phyloP scores from a whole-genome alignment of 2,113 vertebrate genomes.

The Psittacara wagleri region DNA sequence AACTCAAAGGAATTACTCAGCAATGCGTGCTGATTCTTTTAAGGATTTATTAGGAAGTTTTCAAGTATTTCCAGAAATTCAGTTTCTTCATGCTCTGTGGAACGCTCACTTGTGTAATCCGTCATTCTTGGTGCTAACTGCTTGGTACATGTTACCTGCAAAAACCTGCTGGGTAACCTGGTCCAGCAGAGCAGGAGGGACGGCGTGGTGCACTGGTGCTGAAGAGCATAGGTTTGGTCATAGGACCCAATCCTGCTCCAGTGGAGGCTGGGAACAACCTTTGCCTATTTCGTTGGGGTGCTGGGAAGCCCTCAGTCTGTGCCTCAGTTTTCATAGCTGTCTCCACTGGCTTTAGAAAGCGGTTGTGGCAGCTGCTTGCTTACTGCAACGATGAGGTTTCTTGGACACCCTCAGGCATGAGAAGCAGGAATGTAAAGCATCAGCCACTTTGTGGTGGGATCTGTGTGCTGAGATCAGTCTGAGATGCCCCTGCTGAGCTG shows the following conservation, averaged over 20 bases:
- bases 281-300: neutral
- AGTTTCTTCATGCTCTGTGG: neutral
- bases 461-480: neutral
- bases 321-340: neutral
- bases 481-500: neutral
- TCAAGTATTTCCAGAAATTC: neutral
- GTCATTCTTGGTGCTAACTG: neutral
- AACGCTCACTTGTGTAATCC: neutral
- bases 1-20: neutral
- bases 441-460: neutral
- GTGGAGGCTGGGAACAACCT: neutral
- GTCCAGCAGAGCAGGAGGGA: rapidly evolving
- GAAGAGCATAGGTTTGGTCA: neutral
- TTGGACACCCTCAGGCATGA: neutral
- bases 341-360: neutral
- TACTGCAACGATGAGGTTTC: neutral
- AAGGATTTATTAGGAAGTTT: neutral
- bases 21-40: neutral
- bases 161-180: neutral
- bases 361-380: neutral
- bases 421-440: neutral
- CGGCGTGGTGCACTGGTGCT: neutral
- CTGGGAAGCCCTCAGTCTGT: neutral
- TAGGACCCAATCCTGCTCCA: rapidly evolving
- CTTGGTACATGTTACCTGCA: neutral